Conservation (phyloP, 2,113 vertebrate genomes). For the Mionectes macconnelli region DNA sequence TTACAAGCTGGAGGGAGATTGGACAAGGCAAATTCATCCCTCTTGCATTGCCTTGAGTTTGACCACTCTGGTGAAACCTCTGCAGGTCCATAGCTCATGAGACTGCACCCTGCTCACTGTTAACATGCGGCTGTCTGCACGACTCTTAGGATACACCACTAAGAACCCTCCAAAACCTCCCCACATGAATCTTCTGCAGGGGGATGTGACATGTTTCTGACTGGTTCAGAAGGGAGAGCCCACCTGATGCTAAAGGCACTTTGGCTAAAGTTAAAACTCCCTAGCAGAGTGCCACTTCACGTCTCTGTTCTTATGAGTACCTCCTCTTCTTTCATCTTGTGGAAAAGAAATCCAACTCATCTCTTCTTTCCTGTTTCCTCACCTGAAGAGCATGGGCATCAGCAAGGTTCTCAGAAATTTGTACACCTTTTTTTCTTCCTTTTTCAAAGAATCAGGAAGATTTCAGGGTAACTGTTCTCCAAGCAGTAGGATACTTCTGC, state of each 20-base stretch:
- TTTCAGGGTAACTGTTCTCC: background rate
- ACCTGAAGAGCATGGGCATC: background rate
- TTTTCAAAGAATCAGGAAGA: background rate
- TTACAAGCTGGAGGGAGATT: background rate
- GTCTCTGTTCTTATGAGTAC: background rate
- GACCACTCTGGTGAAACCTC: background rate
- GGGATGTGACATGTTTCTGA: background rate
- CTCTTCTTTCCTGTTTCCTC: background rate
- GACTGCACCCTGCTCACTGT: background rate
- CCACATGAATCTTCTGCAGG: background rate
- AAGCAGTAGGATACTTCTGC: background rate
- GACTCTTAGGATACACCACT: background rate
- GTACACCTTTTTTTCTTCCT: background rate
- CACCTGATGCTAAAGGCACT: background rate
- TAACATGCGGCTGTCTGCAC: background rate
- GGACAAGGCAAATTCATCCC: background rate
- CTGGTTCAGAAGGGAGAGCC: background rate
- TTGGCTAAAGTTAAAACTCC: background rate
- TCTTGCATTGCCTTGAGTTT: background rate
- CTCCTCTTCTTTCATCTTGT: background rate
- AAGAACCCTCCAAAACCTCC: background rate
- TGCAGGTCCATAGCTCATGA: background rate
- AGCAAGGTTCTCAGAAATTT: background rate
- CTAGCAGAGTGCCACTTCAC: background rate
- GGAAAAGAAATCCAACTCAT: background rate